Conservation (phyloP, 2,113 vertebrate genomes). For the Carassius carassius region DNA sequence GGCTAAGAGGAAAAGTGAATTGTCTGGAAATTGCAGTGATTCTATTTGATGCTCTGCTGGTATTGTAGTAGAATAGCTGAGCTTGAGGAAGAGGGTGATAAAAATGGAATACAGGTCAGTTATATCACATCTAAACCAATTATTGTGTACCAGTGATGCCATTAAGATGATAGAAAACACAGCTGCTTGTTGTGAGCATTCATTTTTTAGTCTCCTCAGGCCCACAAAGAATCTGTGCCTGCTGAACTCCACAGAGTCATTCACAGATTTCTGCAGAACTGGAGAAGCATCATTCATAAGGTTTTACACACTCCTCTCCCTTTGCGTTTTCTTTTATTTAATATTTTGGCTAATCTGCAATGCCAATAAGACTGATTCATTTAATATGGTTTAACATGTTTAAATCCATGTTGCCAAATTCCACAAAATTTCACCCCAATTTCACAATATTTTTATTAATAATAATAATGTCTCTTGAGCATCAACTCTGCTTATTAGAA, state of each 20-base stretch:
- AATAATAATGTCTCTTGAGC: too few relatives aligned
- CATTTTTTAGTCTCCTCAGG: not conserved
- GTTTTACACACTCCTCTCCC: not conserved
- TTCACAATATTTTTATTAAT: too few relatives aligned
- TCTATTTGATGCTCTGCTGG: constrained; percentile 23
- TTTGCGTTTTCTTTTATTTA: not conserved
- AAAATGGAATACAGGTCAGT: constrained; percentile 9
- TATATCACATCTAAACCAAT: constrained; percentile 1
- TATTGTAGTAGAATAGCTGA: constrained; percentile 25
- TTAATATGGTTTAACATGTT: not conserved
- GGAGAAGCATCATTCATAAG: not conserved
- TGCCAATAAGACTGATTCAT: not conserved
- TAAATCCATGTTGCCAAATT: not conserved
- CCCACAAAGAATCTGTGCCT: not conserved
- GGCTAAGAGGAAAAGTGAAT: constrained; percentile 9
- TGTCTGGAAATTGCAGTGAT: not conserved
- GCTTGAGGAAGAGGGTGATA: constrained; percentile 2
- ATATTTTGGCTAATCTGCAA: not conserved
- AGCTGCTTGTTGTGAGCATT: not conserved
- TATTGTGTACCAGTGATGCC: constrained; percentile 1
- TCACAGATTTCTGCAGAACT: not conserved
- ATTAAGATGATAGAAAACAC: constrained; percentile 9
- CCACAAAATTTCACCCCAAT: too few relatives aligned
- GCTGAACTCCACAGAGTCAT: constrained; percentile 2
- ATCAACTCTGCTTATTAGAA: too few relatives aligned